phyloP scores from a whole-genome alignment of 2,888 invertebrate genomes.

The Stenchaetothrips biformis region DNA sequence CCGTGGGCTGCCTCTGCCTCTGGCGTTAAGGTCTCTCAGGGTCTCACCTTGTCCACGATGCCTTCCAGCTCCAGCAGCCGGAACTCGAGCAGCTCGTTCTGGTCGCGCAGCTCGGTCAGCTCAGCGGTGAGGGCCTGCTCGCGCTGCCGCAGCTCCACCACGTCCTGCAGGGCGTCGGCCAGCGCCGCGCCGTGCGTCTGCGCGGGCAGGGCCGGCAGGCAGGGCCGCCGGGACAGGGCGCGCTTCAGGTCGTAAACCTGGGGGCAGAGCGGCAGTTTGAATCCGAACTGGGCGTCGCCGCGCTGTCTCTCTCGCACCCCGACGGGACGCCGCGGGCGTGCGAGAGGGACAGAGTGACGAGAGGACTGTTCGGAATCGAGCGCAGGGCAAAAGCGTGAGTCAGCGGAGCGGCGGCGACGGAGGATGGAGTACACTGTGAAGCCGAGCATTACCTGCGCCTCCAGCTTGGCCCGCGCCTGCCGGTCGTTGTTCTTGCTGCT shows the following conservation, averaged over 20 bases:
- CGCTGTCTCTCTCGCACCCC: no score
- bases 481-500: slow-evolving; percentile 34
- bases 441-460: neutral
- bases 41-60: slow-evolving; percentile 13
- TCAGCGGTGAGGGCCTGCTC: slow-evolving; percentile 55
- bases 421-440: neutral
- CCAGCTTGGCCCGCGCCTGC: slow-evolving; percentile 17
- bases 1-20: no score
- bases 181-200: neutral
- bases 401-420: no score
- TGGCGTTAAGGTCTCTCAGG: neutral
- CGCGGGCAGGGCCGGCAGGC: neutral
- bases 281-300: no score
- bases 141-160: slow-evolving; percentile 34
- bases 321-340: no score
- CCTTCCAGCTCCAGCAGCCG: slow-evolving; percentile 66
- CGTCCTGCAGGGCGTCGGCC: slow-evolving; percentile 19
- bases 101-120: slow-evolving; percentile 68
- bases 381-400: no score
- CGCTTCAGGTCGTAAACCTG: slow-evolving; percentile 23
- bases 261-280: neutral
- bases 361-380: no score
- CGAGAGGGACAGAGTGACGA: no score
- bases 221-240: neutral
- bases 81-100: slow-evolving; percentile 75